phyloP scores from a whole-genome alignment of 2,797 vertebrate species.

The Spondyliosoma cantharus region DNA sequence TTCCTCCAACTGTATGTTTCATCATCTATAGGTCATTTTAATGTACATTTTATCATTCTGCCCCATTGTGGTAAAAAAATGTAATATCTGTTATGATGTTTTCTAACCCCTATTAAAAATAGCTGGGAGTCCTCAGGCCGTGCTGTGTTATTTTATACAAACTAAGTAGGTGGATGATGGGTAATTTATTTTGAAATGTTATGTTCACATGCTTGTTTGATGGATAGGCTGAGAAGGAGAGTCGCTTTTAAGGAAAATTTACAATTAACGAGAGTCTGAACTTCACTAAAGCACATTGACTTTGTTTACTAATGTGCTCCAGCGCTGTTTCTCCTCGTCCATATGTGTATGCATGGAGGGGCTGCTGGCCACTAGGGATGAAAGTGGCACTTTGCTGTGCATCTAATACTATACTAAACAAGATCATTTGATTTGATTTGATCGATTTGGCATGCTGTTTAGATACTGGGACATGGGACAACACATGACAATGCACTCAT shows the following conservation, averaged over 20 bases:
- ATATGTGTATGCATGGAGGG: constrained; percentile 67
- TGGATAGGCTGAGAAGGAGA: not conserved
- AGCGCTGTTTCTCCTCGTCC: not conserved
- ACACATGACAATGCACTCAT: constrained; percentile 37
- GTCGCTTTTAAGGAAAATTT: constrained; percentile 17
- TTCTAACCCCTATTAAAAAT: not conserved
- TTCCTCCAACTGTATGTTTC: constrained; percentile 1
- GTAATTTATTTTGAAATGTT: not conserved
- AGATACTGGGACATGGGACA: constrained; percentile 29
- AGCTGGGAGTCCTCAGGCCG: not conserved
- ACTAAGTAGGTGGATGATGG: not conserved
- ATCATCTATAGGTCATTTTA: not conserved
- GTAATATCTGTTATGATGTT: not conserved
- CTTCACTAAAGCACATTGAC: constrained; percentile 41
- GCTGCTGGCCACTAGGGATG: constrained; percentile 46
- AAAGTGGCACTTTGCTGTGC: constrained; percentile 58
- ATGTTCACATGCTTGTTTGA: constrained; percentile 2
- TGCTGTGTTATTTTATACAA: not conserved
- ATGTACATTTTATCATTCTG: not conserved
- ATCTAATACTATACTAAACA: constrained; percentile 62
- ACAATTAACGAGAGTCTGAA: constrained; percentile 35
- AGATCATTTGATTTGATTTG: too few species aligned
- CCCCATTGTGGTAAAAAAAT: not conserved
- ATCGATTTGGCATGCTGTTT: constrained; percentile 52
- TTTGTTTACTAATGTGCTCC: constrained; percentile 60